phyloP scores from a whole-genome alignment of 2,888 invertebrate species.

The Aethes cnicana region DNA sequence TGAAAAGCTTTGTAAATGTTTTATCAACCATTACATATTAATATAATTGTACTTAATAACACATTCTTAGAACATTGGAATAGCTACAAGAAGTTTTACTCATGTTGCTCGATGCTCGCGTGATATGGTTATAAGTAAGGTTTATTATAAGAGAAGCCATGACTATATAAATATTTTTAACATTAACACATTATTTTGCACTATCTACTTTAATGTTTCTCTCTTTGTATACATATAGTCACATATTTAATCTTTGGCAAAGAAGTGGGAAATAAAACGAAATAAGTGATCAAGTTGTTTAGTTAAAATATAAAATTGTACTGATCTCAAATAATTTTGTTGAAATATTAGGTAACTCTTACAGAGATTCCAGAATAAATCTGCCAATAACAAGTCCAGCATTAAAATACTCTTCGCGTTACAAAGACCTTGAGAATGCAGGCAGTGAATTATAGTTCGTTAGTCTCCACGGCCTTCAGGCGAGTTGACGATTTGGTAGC shows the following conservation, averaged over 20 bases:
- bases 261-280: too few relatives aligned
- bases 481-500: conserved; percentile 12
- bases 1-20: conserved; percentile 1
- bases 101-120: too few relatives aligned
- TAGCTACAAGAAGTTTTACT: too few relatives aligned
- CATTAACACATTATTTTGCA: not conserved
- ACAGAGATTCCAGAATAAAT: too few relatives aligned
- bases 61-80: not conserved
- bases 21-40: conserved; percentile 8
- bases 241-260: too few relatives aligned
- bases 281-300: too few relatives aligned
- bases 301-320: too few relatives aligned
- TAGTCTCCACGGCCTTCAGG: conserved; percentile 17
- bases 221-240: conserved; percentile 6
- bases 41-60: conserved; percentile 17
- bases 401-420: not conserved
- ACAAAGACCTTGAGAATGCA: conserved; percentile 1
- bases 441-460: conserved; percentile 8
- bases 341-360: too few relatives aligned
- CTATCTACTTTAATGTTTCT: not conserved
- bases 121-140: conserved; percentile 4
- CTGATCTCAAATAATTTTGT: too few relatives aligned
- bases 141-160: conserved; percentile 6
- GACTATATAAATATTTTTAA: conserved; percentile 11
- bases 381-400: not conserved